Evolutionary conservation across 1,140 invertebrate species (phyloP).

Genomic region (Drosophila kohkoa): DNA sequence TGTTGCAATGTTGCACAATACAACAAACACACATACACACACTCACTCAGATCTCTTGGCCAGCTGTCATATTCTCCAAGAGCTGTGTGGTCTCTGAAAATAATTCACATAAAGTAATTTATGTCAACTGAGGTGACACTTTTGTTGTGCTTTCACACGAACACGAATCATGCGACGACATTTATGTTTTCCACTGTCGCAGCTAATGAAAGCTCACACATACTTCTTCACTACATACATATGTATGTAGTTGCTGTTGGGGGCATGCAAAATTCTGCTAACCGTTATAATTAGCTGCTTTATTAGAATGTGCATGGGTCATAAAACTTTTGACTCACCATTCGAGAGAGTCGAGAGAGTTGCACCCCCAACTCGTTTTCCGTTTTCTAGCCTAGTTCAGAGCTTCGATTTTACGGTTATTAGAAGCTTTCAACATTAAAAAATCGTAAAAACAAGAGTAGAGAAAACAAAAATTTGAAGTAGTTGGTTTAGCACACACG

Average conservation of each 20-base stretch:
- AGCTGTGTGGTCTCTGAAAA: conserved; percentile 56
- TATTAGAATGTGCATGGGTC: conserved; percentile 17
- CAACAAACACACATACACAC: conserved; percentile 18
- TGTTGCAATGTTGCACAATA: conserved; percentile 46
- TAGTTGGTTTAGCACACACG: conserved; percentile 50
- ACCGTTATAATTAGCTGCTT: conserved; percentile 42
- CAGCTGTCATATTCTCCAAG: conserved; percentile 62
- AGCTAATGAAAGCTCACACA: conserved; percentile 27
- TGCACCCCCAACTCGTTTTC: conserved; percentile 10
- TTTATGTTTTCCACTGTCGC: background rate
- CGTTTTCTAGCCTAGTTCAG: conserved; percentile 3
- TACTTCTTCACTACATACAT: background rate
- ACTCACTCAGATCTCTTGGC: conserved; percentile 31
- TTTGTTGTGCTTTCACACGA: conserved; percentile 49
- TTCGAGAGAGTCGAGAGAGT: conserved; percentile 1
- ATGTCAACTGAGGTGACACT: conserved; percentile 69
- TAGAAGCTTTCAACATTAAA: conserved; percentile 74
- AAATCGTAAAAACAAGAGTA: conserved; percentile 56
- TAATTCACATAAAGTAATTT: conserved; percentile 71
- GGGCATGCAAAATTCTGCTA: conserved; percentile 27
- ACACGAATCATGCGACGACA: conserved; percentile 26
- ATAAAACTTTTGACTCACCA: conserved; percentile 61
- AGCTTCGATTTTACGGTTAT: conserved; percentile 63
- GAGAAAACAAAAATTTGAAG: conserved; percentile 13
- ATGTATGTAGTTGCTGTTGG: background rate